Evolutionary conservation across 2,113 vertebrate genomes (phyloP).

Genomic region (Passer domesticus): DNA sequence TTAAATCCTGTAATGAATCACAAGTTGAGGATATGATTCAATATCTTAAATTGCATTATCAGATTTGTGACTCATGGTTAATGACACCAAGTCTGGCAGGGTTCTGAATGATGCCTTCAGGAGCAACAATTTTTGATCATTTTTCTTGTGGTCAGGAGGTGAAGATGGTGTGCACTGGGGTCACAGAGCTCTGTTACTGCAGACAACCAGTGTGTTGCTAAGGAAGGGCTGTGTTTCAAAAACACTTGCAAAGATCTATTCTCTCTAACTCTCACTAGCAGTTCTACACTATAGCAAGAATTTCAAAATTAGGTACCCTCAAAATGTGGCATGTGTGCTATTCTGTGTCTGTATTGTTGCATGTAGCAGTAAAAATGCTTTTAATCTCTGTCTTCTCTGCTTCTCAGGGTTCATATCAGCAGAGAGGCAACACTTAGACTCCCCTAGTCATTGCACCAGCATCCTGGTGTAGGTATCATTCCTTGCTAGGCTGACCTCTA

Average conservation of each 20-base stretch:
- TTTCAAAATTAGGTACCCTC: not conserved
- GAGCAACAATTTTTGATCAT: not conserved
- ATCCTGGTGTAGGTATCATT: not conserved
- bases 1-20: slow-evolving; percentile 28
- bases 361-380: not conserved
- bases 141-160: not conserved
- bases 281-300: not conserved
- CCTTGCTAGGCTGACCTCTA: not conserved
- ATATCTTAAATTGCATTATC: slow-evolving; percentile 29
- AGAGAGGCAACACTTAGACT: not conserved
- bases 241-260: not conserved
- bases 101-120: not conserved
- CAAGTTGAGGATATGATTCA: slow-evolving; percentile 28
- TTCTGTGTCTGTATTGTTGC: not conserved
- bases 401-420: not conserved
- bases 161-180: not conserved
- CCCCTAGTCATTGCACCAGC: not conserved
- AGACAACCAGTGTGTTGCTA: rapidly evolving
- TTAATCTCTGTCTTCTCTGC: not conserved
- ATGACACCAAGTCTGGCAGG: not conserved
- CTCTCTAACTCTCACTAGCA: not conserved
- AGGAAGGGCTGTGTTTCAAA: not conserved
- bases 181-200: not conserved
- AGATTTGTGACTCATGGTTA: slow-evolving; percentile 23
- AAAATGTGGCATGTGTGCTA: not conserved